These are phyloP conservation scores for Lysandra coridon DNA, from an alignment of 2,888 invertebrate species.

Conservation along the genomic window DNA sequence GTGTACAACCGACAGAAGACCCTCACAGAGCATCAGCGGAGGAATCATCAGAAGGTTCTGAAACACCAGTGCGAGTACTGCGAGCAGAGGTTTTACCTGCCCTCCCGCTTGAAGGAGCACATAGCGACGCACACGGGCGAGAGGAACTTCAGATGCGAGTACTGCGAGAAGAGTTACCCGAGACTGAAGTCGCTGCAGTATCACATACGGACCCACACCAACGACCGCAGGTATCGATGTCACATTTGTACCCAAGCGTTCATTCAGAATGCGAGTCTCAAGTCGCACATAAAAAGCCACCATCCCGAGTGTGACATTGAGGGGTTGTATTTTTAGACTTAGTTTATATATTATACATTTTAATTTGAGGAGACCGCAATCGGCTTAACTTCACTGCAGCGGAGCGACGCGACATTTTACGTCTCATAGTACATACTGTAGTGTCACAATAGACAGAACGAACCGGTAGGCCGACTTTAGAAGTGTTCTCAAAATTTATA, in stretches of 20 bases:
- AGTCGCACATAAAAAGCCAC: slow-evolving; percentile 80
- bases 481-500: too few relatives aligned
- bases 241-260: slow-evolving; percentile 79
- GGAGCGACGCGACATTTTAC: too few relatives aligned
- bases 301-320: slow-evolving; percentile 74
- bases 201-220: slow-evolving; percentile 81
- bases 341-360: not conserved
- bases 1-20: slow-evolving; percentile 72
- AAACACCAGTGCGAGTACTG: slow-evolving; percentile 79
- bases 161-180: slow-evolving; percentile 82
- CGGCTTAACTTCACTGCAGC: too few relatives aligned
- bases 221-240: slow-evolving; percentile 79
- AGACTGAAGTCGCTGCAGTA: slow-evolving; percentile 80
- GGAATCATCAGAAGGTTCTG: slow-evolving; percentile 70
- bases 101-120: slow-evolving; percentile 70
- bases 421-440: too few relatives aligned
- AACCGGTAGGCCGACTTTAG: too few relatives aligned
- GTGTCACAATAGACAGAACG: too few relatives aligned
- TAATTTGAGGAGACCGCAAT: not conserved
- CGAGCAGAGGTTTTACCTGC: slow-evolving; percentile 74
- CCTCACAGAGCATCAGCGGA: slow-evolving; percentile 65
- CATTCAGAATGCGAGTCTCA: slow-evolving; percentile 80
- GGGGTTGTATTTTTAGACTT: slow-evolving; percentile 58
- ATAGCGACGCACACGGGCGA: slow-evolving; percentile 79
- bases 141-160: slow-evolving; percentile 78